Evolutionary conservation across 2,888 invertebrate genomes (phyloP), one percentile per base, ranked within the genome.

Genomic region (Autographa pulchrina): DNA sequence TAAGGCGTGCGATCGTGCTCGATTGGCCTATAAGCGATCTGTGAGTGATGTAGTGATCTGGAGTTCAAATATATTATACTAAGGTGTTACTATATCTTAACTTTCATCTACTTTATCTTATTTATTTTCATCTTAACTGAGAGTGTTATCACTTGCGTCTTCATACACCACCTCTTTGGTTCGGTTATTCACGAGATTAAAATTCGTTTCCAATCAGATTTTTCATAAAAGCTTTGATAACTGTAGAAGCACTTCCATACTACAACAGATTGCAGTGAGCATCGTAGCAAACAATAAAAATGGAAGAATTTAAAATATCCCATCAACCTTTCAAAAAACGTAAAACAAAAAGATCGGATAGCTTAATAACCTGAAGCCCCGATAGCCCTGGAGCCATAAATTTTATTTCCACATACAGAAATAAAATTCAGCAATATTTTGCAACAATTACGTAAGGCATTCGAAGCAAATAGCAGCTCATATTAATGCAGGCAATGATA

Each of bases 1-100:
- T 75, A 80, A 70, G 85, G 81, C 70, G 68, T 65, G 62, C 66
- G 71, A 80, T 84, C 75, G 80, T 76, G 69, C 35, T 18, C 73
- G 77, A 81, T 80, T 76, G 75, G 60, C 62, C 73, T 75, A 35
- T 78, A 83, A 81, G 75, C 48, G 67, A 73, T 77, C 70, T 67
- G 31, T 73, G 75, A 77, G 58, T 75, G 78, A 71, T 78, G 70
- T 60, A 56, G 59, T 62, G 48, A 56, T 65, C 68, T 76, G 18
- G 38, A 56, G 72, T 11, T 66, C 66, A 66, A 52, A 48, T 52
- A 59, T 74, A 65, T 65, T 52, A 68, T 61, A 18, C 56, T 61
- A 41, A 66, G 41, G 35, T 41, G 35, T 65, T 66, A 63, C 38
- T 54, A 70, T 74, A 65, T 56, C n/a, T 43, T 64, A 43, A 41